Percentiles rank a stretch among this genome's conserved stretches.
phyloP scores from a whole-genome alignment of 2,888 invertebrate species.

The Cinara cedri region DNA sequence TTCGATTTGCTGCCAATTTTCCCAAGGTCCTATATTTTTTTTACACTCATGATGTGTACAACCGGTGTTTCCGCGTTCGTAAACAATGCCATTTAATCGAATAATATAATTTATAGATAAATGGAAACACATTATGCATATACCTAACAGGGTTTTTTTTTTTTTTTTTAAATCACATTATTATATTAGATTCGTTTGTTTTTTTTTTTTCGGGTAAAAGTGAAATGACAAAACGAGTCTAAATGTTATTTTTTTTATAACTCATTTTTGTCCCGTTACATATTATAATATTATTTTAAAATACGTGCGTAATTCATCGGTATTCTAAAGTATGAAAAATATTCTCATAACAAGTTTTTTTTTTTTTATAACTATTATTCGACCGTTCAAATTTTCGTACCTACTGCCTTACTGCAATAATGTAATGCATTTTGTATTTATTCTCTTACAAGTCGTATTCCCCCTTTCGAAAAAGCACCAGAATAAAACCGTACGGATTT shows the following conservation, averaged over 20 bases:
- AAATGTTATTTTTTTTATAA: neutral
- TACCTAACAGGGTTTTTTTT: no score
- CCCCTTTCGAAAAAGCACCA: no score
- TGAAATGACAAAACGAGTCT: neutral
- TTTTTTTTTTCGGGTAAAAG: neutral
- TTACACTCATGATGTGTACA: neutral
- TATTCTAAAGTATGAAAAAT: no score
- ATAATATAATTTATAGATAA: neutral
- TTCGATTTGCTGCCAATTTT: constrained; percentile 22
- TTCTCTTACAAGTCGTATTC: no score
- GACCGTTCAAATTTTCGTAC: no score
- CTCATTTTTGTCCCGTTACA: neutral
- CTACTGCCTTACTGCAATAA: no score
- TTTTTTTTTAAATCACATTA: neutral
- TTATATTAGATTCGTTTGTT: no score
- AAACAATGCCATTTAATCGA: constrained; percentile 22
- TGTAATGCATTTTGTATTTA: no score
- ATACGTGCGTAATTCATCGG: neutral
- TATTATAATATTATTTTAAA: neutral
- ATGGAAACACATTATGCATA: constrained; percentile 11
- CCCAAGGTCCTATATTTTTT: constrained; percentile 2
- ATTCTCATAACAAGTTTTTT: no score
- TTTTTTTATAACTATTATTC: no score
- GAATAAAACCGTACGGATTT: no score
- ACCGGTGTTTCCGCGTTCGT: constrained; percentile 16